A percentile compares a stretch with the other conserved stretches of the same genome.
Evolutionary conservation across 2,888 invertebrate species (phyloP).

Genomic region (Acleris literana): DNA sequence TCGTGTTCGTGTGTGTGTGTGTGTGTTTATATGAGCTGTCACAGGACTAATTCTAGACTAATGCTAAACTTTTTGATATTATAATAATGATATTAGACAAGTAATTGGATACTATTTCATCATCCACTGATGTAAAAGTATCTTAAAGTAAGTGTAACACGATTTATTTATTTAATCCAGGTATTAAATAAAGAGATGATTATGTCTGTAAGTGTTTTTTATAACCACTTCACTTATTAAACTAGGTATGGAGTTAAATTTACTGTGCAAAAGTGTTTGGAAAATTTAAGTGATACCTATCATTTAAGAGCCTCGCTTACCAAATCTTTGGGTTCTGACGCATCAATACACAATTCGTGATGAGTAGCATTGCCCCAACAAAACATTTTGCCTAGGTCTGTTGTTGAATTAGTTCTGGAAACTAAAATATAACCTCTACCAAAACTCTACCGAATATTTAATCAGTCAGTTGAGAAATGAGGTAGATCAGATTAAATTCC

Average conservation of each 20-base stretch:
- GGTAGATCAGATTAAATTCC: conserved; percentile 45
- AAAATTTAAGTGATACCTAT: background rate
- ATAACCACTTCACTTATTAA: no score
- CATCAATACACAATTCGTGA: conserved; percentile 76
- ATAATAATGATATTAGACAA: no score
- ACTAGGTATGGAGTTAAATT: background rate
- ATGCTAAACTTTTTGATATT: no score
- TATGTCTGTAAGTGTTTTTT: no score
- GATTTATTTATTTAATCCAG: no score
- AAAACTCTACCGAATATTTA: conserved; percentile 41
- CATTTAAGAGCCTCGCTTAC: conserved; percentile 51
- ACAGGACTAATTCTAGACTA: no score
- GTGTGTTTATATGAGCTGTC: no score
- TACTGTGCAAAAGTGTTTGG: conserved; percentile 5
- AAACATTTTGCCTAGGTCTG: conserved; percentile 65
- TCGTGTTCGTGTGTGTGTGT: no score
- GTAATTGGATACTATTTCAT: no score
- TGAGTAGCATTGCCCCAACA: conserved; percentile 81
- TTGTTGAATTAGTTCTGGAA: conserved; percentile 51
- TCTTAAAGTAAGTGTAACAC: no score
- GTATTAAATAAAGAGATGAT: no score
- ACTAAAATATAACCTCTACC: conserved; percentile 58
- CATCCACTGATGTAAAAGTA: no score
- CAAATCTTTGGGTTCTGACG: conserved; percentile 65
- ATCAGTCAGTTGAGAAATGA: conserved; percentile 51